Conservation (phyloP, 1,140 invertebrate species). For the Zaprionus capensis region DNA sequence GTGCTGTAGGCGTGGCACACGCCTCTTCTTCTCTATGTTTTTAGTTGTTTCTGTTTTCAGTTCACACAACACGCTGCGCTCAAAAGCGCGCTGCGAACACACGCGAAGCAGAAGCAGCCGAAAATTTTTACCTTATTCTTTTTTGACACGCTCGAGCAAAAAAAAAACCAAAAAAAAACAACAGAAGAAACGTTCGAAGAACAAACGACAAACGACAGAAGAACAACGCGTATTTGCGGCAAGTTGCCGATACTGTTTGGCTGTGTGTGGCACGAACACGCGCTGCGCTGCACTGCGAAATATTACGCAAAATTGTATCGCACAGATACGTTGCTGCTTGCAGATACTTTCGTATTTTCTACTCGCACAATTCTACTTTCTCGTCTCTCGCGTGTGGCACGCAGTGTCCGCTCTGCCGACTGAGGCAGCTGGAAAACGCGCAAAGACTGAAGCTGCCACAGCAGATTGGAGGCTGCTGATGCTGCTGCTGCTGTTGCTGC, state of each 20-base stretch:
- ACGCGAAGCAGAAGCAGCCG: constrained; percentile 22
- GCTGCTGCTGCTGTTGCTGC: constrained; percentile 7
- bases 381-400: constrained; percentile 2
- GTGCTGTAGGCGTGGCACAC: neutral
- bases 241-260: constrained; percentile 1
- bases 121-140: neutral
- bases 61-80: constrained; percentile 35
- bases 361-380: neutral
- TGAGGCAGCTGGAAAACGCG: constrained; percentile 69
- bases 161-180: constrained; percentile 26
- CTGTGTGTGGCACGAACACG: constrained; percentile 14
- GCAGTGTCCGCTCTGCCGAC: constrained; percentile 27
- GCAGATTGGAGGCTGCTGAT: constrained; percentile 26
- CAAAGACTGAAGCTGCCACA: constrained; percentile 63
- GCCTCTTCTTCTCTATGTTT: neutral
- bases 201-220: neutral
- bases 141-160: constrained; percentile 7
- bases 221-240: constrained; percentile 1
- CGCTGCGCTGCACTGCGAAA: constrained; percentile 18
- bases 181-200: neutral
- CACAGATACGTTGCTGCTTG: neutral
- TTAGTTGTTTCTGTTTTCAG: constrained; percentile 10
- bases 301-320: constrained; percentile 36
- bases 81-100: constrained; percentile 43
- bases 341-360: constrained; percentile 15